Conservation (phyloP, 2,797 vertebrate species). For the Tinamus major region DNA sequence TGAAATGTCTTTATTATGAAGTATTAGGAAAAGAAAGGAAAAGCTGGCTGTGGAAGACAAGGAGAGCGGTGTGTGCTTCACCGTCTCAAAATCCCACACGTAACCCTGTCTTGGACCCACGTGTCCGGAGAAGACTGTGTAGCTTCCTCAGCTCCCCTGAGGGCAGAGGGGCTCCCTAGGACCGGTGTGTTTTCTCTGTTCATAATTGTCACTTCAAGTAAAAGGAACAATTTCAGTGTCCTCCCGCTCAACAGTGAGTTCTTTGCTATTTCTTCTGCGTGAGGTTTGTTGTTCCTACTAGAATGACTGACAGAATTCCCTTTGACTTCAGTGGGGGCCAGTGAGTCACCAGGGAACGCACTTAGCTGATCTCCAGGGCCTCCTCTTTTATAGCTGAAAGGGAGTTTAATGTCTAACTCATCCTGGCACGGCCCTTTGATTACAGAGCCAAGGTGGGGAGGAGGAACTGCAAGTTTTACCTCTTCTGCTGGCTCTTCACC, state of each 20-base stretch:
- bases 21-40: not conserved
- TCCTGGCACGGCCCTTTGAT: not conserved
- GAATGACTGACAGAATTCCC: not conserved
- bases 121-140: too few species aligned
- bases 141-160: too few species aligned
- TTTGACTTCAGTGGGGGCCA: too few species aligned
- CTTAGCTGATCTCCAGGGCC: not conserved
- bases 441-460: not conserved
- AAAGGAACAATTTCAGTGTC: not conserved
- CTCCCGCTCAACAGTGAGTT: not conserved
- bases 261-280: not conserved
- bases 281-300: not conserved
- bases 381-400: not conserved
- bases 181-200: too few species aligned
- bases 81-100: not conserved
- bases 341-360: not conserved
- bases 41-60: not conserved
- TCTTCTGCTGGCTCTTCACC: not conserved
- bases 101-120: too few species aligned
- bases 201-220: not conserved
- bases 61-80: conserved; percentile 1
- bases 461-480: not conserved
- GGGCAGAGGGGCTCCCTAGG: too few species aligned
- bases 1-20: conserved; percentile 28
- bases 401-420: not conserved